Percentiles rank a stretch among this genome's conserved stretches.
These are phyloP conservation scores for Apamea crenata DNA, from an alignment of 2,888 invertebrate genomes.

Conservation along the genomic window DNA sequence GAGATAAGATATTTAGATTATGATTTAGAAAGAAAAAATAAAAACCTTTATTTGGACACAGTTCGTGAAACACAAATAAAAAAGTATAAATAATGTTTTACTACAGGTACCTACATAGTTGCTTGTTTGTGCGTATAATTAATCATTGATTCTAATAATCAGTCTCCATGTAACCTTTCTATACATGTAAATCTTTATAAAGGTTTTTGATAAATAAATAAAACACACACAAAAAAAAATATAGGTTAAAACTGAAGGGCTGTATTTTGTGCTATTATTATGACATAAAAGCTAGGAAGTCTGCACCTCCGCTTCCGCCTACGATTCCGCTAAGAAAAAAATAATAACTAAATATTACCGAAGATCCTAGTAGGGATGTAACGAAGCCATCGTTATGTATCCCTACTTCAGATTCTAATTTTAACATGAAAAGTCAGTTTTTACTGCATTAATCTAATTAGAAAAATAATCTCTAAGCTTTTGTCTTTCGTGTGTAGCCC, in stretches of 20 bases:
- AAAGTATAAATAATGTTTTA: too few species aligned
- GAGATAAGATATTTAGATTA: too few species aligned
- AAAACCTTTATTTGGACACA: too few species aligned
- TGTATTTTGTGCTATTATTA: neutral
- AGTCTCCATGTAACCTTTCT: neutral
- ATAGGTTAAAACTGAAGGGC: neutral
- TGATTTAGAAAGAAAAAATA: too few species aligned
- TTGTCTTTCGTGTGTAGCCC: neutral
- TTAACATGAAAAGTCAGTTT: neutral
- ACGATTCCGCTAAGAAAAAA: neutral
- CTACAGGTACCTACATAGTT: too few species aligned
- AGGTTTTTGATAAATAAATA: neutral
- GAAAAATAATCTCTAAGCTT: constrained; percentile 6
- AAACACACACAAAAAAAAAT: neutral
- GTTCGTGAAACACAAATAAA: too few species aligned
- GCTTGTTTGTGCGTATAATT: too few species aligned
- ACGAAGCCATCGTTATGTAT: neutral
- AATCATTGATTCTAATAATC: neutral
- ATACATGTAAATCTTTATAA: neutral
- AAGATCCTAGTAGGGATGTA: too few species aligned
- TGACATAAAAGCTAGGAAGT: neutral
- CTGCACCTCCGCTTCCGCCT: neutral
- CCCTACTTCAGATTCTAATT: neutral
- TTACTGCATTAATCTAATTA: neutral
- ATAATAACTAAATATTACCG: too few species aligned